These are phyloP conservation scores for Microplitis mediator DNA, from an alignment of 1,140 invertebrate genomes.

Conservation along the genomic window DNA sequence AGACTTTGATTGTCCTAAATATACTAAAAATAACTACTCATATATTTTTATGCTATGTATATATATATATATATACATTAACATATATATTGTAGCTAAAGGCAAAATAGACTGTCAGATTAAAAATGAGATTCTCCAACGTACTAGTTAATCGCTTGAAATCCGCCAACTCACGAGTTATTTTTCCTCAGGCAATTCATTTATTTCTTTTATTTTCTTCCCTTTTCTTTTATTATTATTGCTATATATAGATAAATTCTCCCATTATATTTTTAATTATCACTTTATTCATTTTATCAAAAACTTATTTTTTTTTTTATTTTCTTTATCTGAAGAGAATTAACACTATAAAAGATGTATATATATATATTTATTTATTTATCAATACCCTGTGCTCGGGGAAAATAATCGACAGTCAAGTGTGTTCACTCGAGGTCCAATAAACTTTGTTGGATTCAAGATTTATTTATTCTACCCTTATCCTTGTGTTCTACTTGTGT, in stretches of 20 bases:
- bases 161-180: conserved; percentile 1
- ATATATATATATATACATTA: too few relatives aligned
- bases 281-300: neutral
- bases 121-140: neutral
- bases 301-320: neutral
- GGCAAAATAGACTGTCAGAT: neutral
- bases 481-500: neutral
- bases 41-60: too few relatives aligned
- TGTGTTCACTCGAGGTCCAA: neutral
- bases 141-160: conserved; percentile 2
- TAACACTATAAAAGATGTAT: neutral
- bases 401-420: conserved; percentile 7
- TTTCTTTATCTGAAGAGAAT: neutral
- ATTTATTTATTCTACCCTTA: conserved; percentile 18
- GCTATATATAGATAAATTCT: neutral
- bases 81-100: neutral
- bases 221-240: neutral
- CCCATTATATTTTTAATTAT: too few relatives aligned
- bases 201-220: neutral
- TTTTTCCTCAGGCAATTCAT: neutral
- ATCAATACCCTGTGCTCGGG: too few relatives aligned
- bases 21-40: neutral
- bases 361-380: neutral
- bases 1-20: neutral
- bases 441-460: neutral